These are phyloP conservation scores for Brachylomia viminalis DNA, from an alignment of 2,888 invertebrate genomes.

Conservation along the genomic window DNA sequence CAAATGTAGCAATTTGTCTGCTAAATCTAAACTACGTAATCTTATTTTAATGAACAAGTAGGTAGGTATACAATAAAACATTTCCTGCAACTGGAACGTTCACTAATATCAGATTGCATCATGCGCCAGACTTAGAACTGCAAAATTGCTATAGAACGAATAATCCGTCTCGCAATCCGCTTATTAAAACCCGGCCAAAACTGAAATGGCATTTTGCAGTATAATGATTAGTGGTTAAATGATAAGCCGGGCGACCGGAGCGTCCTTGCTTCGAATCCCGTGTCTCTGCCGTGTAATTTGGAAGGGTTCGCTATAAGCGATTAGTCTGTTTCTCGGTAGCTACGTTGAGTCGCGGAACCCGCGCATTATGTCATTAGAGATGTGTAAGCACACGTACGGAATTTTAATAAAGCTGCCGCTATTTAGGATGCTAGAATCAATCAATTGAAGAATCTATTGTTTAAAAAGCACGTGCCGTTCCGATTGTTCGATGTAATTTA, in stretches of 20 bases:
- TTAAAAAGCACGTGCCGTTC: slow-evolving; percentile 52
- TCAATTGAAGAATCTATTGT: slow-evolving; percentile 52
- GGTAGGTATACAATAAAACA: slow-evolving; percentile 64
- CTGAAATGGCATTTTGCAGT: slow-evolving; percentile 88
- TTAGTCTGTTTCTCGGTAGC: slow-evolving; percentile 89
- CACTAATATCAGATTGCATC: slow-evolving; percentile 73
- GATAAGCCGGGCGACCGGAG: slow-evolving; percentile 87
- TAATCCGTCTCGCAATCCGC: slow-evolving; percentile 80
- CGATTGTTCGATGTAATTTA: slow-evolving; percentile 58
- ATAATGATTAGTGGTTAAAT: slow-evolving; percentile 89
- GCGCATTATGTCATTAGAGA: slow-evolving; percentile 87
- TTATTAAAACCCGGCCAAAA: slow-evolving; percentile 86
- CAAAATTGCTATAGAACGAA: slow-evolving; percentile 82
- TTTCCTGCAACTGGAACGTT: slow-evolving; percentile 67
- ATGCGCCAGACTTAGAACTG: slow-evolving; percentile 76
- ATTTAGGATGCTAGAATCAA: slow-evolving; percentile 55
- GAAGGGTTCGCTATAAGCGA: slow-evolving; percentile 87
- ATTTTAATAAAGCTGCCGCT: slow-evolving; percentile 66
- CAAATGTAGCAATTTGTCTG: slow-evolving; percentile 60
- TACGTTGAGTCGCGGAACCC: slow-evolving; percentile 75
- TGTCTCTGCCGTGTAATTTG: slow-evolving; percentile 90
- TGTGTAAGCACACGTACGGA: slow-evolving; percentile 75
- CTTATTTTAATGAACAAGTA: slow-evolving; percentile 62
- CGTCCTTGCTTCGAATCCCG: slow-evolving; percentile 89
- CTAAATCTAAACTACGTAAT: slow-evolving; percentile 54